Percentiles rank a stretch among this genome's conserved stretches.
These are phyloP conservation scores for Chrysopa pallens DNA, from an alignment of 1,140 invertebrate genomes.

Conservation along the genomic window DNA sequence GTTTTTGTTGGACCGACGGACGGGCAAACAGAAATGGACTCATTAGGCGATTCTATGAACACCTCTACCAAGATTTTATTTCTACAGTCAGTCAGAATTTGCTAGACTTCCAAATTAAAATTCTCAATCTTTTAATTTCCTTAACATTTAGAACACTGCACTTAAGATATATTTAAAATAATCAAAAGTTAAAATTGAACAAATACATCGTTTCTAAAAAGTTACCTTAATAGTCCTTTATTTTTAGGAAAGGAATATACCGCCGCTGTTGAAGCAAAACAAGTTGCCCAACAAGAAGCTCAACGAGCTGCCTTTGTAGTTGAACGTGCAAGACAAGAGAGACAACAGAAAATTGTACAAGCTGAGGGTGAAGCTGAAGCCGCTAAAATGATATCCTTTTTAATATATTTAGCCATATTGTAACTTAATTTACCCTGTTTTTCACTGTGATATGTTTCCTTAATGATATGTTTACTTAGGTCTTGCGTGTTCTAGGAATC, in stretches of 20 bases:
- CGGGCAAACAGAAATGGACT: no score
- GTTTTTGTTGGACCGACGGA: no score
- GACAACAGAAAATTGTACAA: slow-evolving; percentile 98
- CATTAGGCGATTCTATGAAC: no score
- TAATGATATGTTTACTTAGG: slow-evolving; percentile 68
- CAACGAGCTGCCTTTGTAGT: slow-evolving; percentile 96
- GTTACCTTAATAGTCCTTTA: no score
- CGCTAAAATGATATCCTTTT: slow-evolving; percentile 89
- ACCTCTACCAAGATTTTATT: no score
- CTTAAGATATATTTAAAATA: no score
- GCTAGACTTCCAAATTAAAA: no score
- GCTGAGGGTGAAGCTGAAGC: slow-evolving; percentile 99
- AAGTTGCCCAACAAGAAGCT: slow-evolving; percentile 98
- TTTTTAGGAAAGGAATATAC: slow-evolving; percentile 78
- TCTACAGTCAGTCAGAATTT: no score
- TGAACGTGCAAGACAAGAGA: slow-evolving; percentile 92
- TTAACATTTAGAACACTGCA: no score
- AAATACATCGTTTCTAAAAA: no score
- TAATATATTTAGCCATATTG: slow-evolving; percentile 2
- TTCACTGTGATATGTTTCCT: slow-evolving; percentile 28
- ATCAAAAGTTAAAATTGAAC: no score
- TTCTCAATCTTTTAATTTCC: no score
- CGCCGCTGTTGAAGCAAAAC: slow-evolving; percentile 98
- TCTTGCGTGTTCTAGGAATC: slow-evolving; percentile 83
- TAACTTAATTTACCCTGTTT: neutral